Base-by-base conservation (phyloP, 2,888 invertebrate genomes). In the Scaptomyza reducta region DNA sequence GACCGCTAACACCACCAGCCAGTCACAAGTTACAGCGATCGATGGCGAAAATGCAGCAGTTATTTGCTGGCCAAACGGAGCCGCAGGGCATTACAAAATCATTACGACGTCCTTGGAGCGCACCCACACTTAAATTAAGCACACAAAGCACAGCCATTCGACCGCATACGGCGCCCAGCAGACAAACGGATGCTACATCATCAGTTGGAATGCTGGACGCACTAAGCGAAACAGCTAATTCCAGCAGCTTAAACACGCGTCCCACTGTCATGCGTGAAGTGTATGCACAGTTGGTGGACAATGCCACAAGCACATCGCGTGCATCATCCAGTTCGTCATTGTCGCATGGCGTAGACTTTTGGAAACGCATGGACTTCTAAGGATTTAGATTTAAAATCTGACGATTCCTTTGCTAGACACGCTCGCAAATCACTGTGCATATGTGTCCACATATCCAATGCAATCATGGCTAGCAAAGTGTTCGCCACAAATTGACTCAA, bases 31-130 rank as follows among this genome's bases (percentile, higher is more conserved):
- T 89, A 14, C 80, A 86, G 46, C 89, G 83, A 3, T 90, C 90
- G 9, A 85, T 90, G 83, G 87, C 81, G 41, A 88, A 82, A 73
- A 90, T 90, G 89, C 77, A 90, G 46, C 57, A 77, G 38, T 77
- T 90, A 0, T 90, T 90, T 27, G 77, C 50, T 25, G 13, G 29
- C 4, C 29, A 38, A 10, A 2, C 31, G 1, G 22, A 25, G 2
- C 29, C 2, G 27, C 35, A 25, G 6, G 10, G n/a, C 33, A 6
- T 10, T 22, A 22, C 47, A 6, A 9, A 27, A 4, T 7, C 55
- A 18, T n/a, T 6, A 7, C 25, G 22, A n/a, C 50, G 57, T 11
- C 66, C 49, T 0, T 61, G 64, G 42, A 69, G 73, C 29, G 73
- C 64, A 6, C 79, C 74, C 50, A 68, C 42, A 1, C 27, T n/a